Percentiles rank a stretch among this genome's conserved stretches.
phyloP scores from a whole-genome alignment of 2,888 invertebrate species.

The Aromia moschata region DNA sequence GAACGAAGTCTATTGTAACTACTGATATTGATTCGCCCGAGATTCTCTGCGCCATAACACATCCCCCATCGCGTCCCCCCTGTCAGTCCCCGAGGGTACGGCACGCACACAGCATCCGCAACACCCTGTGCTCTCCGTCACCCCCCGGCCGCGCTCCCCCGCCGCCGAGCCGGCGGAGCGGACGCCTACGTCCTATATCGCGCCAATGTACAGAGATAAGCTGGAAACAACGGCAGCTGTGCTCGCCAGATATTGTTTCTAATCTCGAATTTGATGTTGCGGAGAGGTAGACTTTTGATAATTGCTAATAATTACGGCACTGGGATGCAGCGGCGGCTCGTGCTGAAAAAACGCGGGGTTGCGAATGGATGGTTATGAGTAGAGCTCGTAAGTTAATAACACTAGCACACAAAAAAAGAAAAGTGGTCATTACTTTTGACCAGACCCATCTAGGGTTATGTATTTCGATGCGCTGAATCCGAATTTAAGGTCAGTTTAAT shows the following conservation, averaged over 20 bases:
- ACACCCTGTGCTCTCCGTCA: conserved; percentile 32
- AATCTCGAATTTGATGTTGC: conserved; percentile 18
- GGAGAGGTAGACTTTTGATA: background rate
- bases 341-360: too few species aligned
- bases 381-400: too few species aligned
- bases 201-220: conserved; percentile 30
- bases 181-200: conserved; percentile 23
- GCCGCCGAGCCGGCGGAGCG: background rate
- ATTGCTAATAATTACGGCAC: conserved; percentile 12
- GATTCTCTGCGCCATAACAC: conserved; percentile 39
- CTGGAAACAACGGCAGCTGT: conserved; percentile 31
- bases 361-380: too few species aligned
- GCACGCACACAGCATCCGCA: conserved; percentile 47
- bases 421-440: too few species aligned
- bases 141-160: background rate
- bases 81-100: conserved; percentile 37
- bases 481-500: too few species aligned
- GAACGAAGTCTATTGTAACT: conserved; percentile 44
- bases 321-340: too few species aligned
- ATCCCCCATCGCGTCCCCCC: conserved; percentile 38
- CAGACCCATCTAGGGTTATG: too few species aligned
- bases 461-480: too few species aligned
- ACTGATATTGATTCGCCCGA: conserved; percentile 45
- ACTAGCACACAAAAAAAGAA: too few species aligned
- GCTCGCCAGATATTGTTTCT: conserved; percentile 27